Percentiles rank a stretch among this genome's conserved stretches.
Conservation (phyloP, 1,140 invertebrate species). For the Polyergus mexicanus region DNA sequence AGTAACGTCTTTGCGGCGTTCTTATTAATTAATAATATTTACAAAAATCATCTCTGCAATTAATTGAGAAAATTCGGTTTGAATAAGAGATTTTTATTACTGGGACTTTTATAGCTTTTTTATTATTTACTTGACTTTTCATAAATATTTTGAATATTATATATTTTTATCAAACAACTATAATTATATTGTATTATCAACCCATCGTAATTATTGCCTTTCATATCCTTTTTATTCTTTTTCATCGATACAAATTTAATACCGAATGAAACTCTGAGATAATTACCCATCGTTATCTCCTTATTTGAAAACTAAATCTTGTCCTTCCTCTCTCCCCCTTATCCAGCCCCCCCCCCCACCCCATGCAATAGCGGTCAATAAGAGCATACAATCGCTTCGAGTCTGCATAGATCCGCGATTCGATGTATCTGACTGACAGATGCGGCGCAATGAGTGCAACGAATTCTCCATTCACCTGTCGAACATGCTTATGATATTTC, state of each 20-base stretch:
- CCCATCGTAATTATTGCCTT: neutral
- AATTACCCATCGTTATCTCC: conserved; percentile 2
- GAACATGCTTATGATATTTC: conserved; percentile 21
- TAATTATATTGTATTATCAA: neutral
- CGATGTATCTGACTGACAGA: conserved; percentile 53
- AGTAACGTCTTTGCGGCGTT: neutral
- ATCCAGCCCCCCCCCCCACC: no score
- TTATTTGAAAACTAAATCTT: conserved; percentile 24
- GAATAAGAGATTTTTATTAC: neutral
- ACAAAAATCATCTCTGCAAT: conserved; percentile 1
- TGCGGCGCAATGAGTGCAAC: conserved; percentile 47
- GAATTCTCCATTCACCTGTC: conserved; percentile 56
- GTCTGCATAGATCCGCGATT: conserved; percentile 20
- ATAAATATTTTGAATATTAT: neutral
- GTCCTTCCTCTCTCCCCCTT: neutral
- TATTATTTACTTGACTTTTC: neutral
- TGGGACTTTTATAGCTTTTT: neutral
- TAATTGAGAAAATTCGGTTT: neutral
- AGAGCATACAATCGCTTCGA: conserved; percentile 45
- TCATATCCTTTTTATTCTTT: neutral
- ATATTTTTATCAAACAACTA: neutral
- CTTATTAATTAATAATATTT: conserved; percentile 3
- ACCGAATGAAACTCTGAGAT: neutral
- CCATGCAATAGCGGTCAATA: neutral
- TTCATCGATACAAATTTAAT: neutral